These are phyloP conservation scores for Tympanoctomys barrerae DNA, from an alignment of 2,797 vertebrate genomes.

Conservation along the genomic window DNA sequence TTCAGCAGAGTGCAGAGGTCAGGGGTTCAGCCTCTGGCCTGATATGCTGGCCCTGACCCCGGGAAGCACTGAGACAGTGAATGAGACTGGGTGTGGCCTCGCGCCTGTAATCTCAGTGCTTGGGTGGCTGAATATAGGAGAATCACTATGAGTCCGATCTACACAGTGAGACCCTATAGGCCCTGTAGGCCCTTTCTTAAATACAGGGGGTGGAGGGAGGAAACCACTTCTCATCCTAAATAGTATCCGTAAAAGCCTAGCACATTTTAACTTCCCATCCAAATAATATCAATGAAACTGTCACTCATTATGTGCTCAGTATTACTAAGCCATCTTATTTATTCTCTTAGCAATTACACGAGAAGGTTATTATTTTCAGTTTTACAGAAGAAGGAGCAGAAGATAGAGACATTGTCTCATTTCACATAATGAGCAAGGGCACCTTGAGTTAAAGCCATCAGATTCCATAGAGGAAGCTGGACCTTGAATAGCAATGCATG, in stretches of 20 bases:
- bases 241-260: not conserved
- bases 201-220: too few species aligned
- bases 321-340: not conserved
- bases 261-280: not conserved
- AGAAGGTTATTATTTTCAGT: constrained; percentile 24
- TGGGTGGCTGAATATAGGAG: too few species aligned
- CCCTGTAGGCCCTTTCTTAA: too few species aligned
- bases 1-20: too few species aligned
- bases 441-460: not conserved
- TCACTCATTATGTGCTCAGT: not conserved
- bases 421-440: not conserved
- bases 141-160: too few species aligned
- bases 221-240: not conserved
- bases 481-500: not conserved
- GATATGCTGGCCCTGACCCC: too few species aligned
- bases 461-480: constrained; percentile 39
- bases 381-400: constrained; percentile 35
- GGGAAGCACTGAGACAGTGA: too few species aligned
- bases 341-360: constrained; percentile 13
- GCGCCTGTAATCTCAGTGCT: too few species aligned
- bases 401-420: not conserved
- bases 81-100: too few species aligned
- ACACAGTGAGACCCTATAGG: too few species aligned
- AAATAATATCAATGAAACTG: constrained; percentile 7
- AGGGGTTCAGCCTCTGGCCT: too few species aligned